Evolutionary conservation across 1,140 invertebrate genomes (phyloP).

Genomic region (Hermatobates lingyangjiaoensis): DNA sequence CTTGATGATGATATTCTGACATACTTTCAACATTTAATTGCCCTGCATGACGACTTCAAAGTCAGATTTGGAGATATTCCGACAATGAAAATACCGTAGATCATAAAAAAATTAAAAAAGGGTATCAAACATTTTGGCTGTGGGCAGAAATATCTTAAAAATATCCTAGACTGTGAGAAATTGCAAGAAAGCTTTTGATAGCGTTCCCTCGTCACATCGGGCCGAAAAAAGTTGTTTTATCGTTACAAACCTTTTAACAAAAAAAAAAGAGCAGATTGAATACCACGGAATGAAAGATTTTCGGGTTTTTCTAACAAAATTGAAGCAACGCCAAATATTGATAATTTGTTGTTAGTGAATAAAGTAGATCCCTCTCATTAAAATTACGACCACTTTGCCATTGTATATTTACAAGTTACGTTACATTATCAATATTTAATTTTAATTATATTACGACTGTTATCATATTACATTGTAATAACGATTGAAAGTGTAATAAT

Average conservation of each 20-base stretch:
- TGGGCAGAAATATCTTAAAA: not conserved
- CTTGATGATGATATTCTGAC: too few relatives aligned
- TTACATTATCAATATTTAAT: not conserved
- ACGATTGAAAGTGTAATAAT: too few relatives aligned
- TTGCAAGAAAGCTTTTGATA: conserved; percentile 3
- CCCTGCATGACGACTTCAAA: too few relatives aligned
- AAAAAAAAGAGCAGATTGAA: conserved; percentile 1
- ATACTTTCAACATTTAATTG: too few relatives aligned
- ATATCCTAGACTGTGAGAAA: not conserved
- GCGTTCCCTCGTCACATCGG: not conserved
- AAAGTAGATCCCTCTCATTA: conserved; percentile 2
- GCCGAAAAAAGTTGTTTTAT: conserved; percentile 1
- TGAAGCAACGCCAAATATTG: conserved; percentile 2
- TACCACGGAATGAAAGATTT: conserved; percentile 4
- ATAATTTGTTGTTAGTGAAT: conserved; percentile 1
- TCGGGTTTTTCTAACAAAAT: conserved; percentile 1
- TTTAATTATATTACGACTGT: not conserved
- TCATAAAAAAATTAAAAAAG: too few relatives aligned
- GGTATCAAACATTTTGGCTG: not conserved
- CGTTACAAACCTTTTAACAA: conserved; percentile 6
- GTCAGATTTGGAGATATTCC: too few relatives aligned
- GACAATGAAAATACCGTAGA: too few relatives aligned
- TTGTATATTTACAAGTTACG: not conserved
- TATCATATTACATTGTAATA: not conserved
- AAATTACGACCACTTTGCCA: not conserved